Conservation (phyloP, 2,113 vertebrate species). For the Antigone vipio region DNA sequence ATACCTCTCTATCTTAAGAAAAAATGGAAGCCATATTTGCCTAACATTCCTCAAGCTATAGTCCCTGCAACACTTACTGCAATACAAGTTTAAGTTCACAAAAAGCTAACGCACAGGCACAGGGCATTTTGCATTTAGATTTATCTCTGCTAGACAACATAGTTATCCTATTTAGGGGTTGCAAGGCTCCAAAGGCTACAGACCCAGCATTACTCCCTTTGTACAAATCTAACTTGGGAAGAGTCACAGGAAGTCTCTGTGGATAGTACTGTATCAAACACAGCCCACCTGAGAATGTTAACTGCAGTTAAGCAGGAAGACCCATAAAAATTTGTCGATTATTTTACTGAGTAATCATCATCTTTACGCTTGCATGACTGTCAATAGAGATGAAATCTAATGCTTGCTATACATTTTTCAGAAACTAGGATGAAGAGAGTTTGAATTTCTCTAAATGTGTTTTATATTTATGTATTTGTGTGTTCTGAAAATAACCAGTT, state of each 20-base stretch:
- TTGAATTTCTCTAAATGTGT: neutral
- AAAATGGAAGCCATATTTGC: neutral
- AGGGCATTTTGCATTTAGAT: neutral
- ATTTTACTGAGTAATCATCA: neutral
- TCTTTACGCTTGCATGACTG: neutral
- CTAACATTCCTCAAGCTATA: neutral
- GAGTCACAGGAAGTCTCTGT: neutral
- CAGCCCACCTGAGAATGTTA: neutral
- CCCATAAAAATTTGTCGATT: neutral
- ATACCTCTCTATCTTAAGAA: neutral
- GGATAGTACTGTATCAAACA: neutral
- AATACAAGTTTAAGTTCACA: neutral
- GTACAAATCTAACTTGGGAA: neutral
- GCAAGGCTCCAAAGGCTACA: neutral
- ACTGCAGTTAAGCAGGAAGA: neutral
- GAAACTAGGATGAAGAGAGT: neutral
- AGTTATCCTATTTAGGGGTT: neutral
- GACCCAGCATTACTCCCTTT: neutral
- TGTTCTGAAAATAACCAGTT: neutral
- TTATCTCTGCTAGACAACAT: neutral
- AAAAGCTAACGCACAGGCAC: neutral
- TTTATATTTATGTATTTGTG: neutral
- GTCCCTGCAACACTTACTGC: neutral
- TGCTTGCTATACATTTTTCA: neutral
- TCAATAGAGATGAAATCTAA: neutral